Percentiles rank a stretch among this genome's conserved stretches.
phyloP scores from a whole-genome alignment of 1,140 invertebrate species.

The Tetraneura akinire region DNA sequence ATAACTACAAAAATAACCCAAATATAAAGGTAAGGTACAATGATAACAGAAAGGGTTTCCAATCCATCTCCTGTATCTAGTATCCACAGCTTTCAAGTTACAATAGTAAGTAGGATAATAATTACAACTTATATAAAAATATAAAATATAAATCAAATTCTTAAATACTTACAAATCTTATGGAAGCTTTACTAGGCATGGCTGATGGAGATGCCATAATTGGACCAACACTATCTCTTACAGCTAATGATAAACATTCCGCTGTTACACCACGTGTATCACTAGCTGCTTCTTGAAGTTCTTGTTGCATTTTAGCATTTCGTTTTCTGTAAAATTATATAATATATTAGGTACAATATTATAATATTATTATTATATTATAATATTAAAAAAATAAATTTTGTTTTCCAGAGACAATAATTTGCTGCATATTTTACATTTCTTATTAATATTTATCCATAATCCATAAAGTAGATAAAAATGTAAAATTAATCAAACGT shows the following conservation, averaged over 20 bases:
- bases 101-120: neutral
- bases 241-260: constrained; percentile 58
- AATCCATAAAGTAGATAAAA: too few species aligned
- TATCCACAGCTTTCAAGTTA: too few species aligned
- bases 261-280: constrained; percentile 65
- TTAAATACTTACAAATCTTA: constrained; percentile 73
- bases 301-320: constrained; percentile 83
- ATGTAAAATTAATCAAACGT: too few species aligned
- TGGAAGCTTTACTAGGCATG: constrained; percentile 71
- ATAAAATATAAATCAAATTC: neutral
- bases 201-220: constrained; percentile 62
- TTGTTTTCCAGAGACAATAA: too few species aligned
- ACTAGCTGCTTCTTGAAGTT: constrained; percentile 87
- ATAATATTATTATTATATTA: neutral
- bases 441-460: too few species aligned
- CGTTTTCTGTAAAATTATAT: constrained; percentile 72
- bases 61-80: too few species aligned
- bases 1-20: too few species aligned
- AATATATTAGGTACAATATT: neutral
- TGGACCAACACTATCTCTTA: constrained; percentile 62
- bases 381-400: neutral
- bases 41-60: too few species aligned
- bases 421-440: too few species aligned
- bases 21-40: too few species aligned
- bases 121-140: too few species aligned